Evolutionary conservation across 2,888 invertebrate species (phyloP).

Genomic region (Caenorhabditis imperialis): DNA sequence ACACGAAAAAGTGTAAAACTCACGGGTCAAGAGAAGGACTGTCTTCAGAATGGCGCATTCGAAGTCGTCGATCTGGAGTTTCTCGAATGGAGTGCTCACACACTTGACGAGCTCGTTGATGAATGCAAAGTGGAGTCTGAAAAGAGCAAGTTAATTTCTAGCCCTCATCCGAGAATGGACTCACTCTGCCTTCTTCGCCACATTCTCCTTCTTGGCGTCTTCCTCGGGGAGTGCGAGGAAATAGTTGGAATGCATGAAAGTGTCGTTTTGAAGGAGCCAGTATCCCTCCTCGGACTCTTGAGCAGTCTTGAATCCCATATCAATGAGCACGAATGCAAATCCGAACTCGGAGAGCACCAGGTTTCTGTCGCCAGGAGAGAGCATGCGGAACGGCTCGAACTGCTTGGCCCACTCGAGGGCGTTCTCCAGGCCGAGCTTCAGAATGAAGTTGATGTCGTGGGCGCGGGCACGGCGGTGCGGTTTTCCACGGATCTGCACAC

Average conservation of each 20-base stretch:
- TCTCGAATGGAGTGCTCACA: constrained; percentile 34
- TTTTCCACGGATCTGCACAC: constrained; percentile 19
- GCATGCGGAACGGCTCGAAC: constrained; percentile 50
- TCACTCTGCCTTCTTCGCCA: constrained; percentile 53
- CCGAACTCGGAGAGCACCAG: constrained; percentile 60
- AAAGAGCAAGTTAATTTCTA: constrained; percentile 1
- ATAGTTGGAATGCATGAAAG: constrained; percentile 60
- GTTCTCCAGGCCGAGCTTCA: constrained; percentile 58
- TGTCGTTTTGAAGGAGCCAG: constrained; percentile 60
- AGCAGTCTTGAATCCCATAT: constrained; percentile 60
- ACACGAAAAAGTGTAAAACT: constrained; percentile 5
- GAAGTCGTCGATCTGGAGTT: constrained; percentile 21
- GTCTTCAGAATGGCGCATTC: constrained; percentile 45
- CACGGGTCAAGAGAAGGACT: constrained; percentile 35
- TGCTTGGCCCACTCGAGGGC: constrained; percentile 61
- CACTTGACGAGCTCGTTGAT: constrained; percentile 28
- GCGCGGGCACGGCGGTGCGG: constrained; percentile 57
- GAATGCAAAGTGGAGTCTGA: constrained; percentile 42
- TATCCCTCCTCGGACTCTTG: constrained; percentile 44
- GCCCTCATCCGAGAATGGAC: neutral
- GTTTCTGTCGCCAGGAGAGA: constrained; percentile 38
- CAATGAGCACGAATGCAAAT: constrained; percentile 60
- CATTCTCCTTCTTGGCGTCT: constrained; percentile 43
- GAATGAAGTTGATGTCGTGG: constrained; percentile 61
- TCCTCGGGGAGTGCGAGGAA: constrained; percentile 51